A percentile compares a stretch with the other conserved stretches of the same genome.
Conservation (phyloP, 2,888 invertebrate species). For the Hemaris fuciformis region DNA sequence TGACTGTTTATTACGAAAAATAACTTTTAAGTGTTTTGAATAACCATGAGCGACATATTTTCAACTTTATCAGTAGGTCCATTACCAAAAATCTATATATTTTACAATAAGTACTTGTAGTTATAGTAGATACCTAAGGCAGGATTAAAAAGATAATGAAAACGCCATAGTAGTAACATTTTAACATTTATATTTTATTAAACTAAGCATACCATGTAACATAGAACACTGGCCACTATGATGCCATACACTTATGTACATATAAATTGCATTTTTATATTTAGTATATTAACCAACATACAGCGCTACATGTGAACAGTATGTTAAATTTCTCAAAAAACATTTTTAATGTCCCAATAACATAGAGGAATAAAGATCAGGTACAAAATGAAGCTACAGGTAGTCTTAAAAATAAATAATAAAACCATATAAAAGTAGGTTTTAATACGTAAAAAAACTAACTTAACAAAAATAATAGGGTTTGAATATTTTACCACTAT, state of each 20-base stretch:
- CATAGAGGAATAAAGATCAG: conserved; percentile 17
- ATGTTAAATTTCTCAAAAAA: neutral
- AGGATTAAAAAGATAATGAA: conserved; percentile 2
- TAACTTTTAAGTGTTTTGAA: no score
- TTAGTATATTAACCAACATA: neutral
- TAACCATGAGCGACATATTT: no score
- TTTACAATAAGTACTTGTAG: no score
- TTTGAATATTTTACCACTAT: neutral
- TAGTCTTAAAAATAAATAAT: conserved; percentile 9
- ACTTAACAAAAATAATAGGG: neutral
- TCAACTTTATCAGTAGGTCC: no score
- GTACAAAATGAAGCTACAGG: conserved; percentile 18
- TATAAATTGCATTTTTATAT: conserved; percentile 8
- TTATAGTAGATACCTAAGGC: no score
- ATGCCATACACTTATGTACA: conserved; percentile 13
- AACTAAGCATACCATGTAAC: conserved; percentile 27
- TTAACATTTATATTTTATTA: conserved; percentile 26
- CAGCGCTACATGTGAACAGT: neutral
- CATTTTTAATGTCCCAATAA: neutral
- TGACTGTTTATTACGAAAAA: no score
- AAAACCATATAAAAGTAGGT: conserved; percentile 5
- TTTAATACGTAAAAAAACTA: neutral
- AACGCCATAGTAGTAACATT: conserved; percentile 3
- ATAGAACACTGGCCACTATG: conserved; percentile 37
- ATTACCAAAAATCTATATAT: no score